Evolutionary conservation across 30 jellyfish, hydroid and myxozoan species (phyloP).

Genomic region (Hydractinia echinata): DNA sequence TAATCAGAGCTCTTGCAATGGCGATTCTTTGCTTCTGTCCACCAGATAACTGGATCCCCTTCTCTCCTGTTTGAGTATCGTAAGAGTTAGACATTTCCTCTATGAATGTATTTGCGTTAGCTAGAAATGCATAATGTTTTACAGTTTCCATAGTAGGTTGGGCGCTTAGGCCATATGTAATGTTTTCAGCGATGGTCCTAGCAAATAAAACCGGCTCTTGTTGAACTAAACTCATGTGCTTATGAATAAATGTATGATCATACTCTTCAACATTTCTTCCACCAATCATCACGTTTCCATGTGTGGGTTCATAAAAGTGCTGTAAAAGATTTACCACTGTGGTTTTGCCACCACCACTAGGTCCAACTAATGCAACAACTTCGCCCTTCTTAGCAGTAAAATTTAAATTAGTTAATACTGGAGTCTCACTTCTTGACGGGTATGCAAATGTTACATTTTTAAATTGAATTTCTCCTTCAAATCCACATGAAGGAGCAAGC

Average conservation of each 20-base stretch:
- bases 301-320: constrained; percentile 69
- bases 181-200: constrained; percentile 61
- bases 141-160: constrained; percentile 26
- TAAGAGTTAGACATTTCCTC: constrained; percentile 64
- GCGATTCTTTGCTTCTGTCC: constrained; percentile 94
- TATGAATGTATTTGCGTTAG: constrained; percentile 61
- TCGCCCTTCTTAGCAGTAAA: constrained; percentile 70
- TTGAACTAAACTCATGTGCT: constrained; percentile 59
- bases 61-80: constrained; percentile 84
- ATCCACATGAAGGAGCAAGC: constrained; percentile 32
- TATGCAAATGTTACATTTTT: constrained; percentile 62
- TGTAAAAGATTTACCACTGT: constrained; percentile 68
- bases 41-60: constrained; percentile 84
- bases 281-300: constrained; percentile 60
- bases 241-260: constrained; percentile 68
- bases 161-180: constrained; percentile 48
- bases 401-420: constrained; percentile 45
- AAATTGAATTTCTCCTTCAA: constrained; percentile 61
- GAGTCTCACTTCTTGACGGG: constrained; percentile 76
- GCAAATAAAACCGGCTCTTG: constrained; percentile 93
- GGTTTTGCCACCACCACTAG: constrained; percentile 92
- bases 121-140: constrained; percentile 45
- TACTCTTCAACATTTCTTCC: constrained; percentile 41
- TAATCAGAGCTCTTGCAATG: constrained; percentile 81
- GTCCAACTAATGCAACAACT: constrained; percentile 84